Evolutionary conservation across 2,888 invertebrate species (phyloP), one percentile per base, ranked within the genome.

Genomic region (Cotesia congregata): DNA sequence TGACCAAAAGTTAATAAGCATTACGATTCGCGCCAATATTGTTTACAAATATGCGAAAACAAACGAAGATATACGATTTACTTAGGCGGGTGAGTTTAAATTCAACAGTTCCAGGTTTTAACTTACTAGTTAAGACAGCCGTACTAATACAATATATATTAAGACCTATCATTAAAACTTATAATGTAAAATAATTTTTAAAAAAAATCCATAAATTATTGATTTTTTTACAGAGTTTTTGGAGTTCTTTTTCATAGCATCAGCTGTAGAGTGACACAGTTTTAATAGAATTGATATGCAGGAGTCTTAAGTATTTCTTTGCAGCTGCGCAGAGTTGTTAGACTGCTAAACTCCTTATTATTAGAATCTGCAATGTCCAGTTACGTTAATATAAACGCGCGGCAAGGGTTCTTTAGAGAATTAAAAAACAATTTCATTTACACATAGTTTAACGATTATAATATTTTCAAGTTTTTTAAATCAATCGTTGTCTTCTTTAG

Each of bases 281-380:
- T 77, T 64, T 39, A 41, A 73, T 60, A 40, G 65, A 68, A 77
- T 77, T 77, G 60, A 62, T 72, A 62, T 67, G 65, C 50, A 76
- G 67, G 39, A 60, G 60, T 50, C 41, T 60, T n/a, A 6, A 38
- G 62, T 15, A 6, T 17, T 38, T 77, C 75, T 79, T 80, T 79
- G 85, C 84, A 86, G 79, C 84, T 87, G 87, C 87, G 87, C 87
- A 87, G 85, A 30, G 30, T 50, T 59, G n/a, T 65, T 69, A 69
- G 40, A 39, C 74, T 40, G n/a, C 67, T 76, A 61, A 70, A 30
- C 38, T 71, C 41, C 85, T 86, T 85, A 85, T 86, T 85, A 85
- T 85, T 85, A 87, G 83, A 86, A 86, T 85, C 84, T 86, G 83
- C 78, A 82, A 82, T 83, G 81, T 80, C 59, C 83, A 86, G 85